Percentiles rank a stretch among this genome's conserved stretches.
phyloP scores from a whole-genome alignment of 2,888 invertebrate species.

The Agrochola macilenta region DNA sequence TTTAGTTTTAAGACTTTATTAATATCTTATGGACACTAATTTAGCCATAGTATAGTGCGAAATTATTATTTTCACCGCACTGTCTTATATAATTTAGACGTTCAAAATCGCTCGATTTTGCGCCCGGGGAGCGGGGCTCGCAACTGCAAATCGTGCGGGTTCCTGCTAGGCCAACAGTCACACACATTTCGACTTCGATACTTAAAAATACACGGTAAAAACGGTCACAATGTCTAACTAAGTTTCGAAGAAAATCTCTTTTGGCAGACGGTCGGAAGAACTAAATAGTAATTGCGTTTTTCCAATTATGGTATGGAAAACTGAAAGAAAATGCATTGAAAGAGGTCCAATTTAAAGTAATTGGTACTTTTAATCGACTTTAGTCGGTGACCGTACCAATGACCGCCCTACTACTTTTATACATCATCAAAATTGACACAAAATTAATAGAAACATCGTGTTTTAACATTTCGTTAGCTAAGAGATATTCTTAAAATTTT shows the following conservation, averaged over 20 bases:
- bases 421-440: neutral
- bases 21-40: too few species aligned
- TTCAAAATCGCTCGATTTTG: neutral
- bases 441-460: neutral
- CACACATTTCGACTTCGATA: neutral
- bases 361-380: slow-evolving; percentile 2
- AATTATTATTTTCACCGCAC: neutral
- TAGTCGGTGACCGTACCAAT: neutral
- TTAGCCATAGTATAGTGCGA: too few species aligned
- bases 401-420: neutral
- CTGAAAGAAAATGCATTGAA: slow-evolving; percentile 18
- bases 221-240: neutral
- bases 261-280: slow-evolving; percentile 29
- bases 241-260: slow-evolving; percentile 26
- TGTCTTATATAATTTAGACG: too few species aligned
- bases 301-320: slow-evolving; percentile 17
- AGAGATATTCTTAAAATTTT: neutral
- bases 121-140: too few species aligned
- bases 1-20: too few species aligned
- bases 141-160: too few species aligned
- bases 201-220: neutral
- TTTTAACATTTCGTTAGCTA: neutral
- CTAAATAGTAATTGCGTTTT: slow-evolving; percentile 12
- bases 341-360: slow-evolving; percentile 4
- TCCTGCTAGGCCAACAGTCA: neutral